Percentiles rank a stretch among this genome's conserved stretches.
These are phyloP conservation scores for Tauraco erythrolophus DNA, from an alignment of 2,113 vertebrate genomes.

Conservation along the genomic window DNA sequence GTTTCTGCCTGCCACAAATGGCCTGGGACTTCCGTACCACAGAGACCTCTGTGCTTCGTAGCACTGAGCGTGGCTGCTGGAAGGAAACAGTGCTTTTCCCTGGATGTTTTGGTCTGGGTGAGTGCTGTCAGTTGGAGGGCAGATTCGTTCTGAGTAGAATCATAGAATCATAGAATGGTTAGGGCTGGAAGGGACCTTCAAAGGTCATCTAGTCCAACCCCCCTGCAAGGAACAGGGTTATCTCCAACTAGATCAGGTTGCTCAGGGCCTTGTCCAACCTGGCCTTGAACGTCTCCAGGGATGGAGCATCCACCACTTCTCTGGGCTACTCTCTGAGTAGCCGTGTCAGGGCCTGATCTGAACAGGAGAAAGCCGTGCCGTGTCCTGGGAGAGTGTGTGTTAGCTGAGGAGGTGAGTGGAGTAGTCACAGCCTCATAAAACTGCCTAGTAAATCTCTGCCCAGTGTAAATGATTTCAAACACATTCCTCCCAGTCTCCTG, in stretches of 20 bases:
- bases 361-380: not conserved
- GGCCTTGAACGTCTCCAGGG: too few species aligned
- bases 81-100: not conserved
- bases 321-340: too few species aligned
- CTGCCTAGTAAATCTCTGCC: not conserved
- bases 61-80: not conserved
- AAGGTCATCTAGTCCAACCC: too few species aligned
- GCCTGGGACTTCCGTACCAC: not conserved
- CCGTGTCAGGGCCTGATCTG: not conserved
- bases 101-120: not conserved
- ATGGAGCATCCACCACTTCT: too few species aligned
- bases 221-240: too few species aligned
- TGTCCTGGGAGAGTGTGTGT: not conserved
- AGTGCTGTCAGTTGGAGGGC: not conserved
- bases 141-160: not conserved
- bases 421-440: not conserved
- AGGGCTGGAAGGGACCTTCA: too few species aligned
- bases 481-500: not conserved
- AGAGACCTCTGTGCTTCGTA: not conserved
- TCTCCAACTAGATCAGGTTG: too few species aligned
- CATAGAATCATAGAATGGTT: too few species aligned
- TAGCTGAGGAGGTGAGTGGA: not conserved
- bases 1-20: not conserved
- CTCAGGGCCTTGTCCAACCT: too few species aligned
- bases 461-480: not conserved